Evolutionary conservation across 2,113 vertebrate species (phyloP).

Genomic region (Okapia johnstoni): DNA sequence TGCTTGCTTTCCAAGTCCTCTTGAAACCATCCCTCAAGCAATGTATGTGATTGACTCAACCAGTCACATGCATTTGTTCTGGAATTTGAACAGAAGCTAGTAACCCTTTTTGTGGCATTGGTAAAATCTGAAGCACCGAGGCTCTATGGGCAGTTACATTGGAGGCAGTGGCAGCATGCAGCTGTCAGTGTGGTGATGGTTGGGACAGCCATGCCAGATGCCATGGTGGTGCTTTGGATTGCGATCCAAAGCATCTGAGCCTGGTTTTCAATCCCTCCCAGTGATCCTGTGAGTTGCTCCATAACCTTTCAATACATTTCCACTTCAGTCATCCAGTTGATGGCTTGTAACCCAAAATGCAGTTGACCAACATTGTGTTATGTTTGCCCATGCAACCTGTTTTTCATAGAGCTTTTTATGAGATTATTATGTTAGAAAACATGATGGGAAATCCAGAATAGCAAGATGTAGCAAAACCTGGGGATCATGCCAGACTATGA

Average conservation of each 20-base stretch:
- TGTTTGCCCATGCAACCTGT: background rate
- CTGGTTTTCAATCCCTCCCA: background rate
- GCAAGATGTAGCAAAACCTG: background rate
- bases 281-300: background rate
- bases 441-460: background rate
- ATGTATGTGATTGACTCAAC: background rate
- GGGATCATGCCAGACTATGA: background rate
- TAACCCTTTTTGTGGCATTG: background rate
- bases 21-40: background rate
- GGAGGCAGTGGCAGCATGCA: background rate
- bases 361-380: background rate
- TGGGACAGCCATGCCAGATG: background rate
- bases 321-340: background rate
- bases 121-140: background rate
- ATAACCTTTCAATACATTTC: background rate
- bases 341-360: background rate
- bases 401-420: conserved; percentile 7
- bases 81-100: background rate
- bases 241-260: background rate
- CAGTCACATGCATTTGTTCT: background rate
- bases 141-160: background rate
- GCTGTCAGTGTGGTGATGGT: background rate
- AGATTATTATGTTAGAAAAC: background rate
- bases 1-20: background rate
- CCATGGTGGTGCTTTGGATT: background rate